A percentile compares a stretch with the other conserved stretches of the same genome.
Conservation (phyloP, 2,113 vertebrate species). For the Lichenostomus cassidix region DNA sequence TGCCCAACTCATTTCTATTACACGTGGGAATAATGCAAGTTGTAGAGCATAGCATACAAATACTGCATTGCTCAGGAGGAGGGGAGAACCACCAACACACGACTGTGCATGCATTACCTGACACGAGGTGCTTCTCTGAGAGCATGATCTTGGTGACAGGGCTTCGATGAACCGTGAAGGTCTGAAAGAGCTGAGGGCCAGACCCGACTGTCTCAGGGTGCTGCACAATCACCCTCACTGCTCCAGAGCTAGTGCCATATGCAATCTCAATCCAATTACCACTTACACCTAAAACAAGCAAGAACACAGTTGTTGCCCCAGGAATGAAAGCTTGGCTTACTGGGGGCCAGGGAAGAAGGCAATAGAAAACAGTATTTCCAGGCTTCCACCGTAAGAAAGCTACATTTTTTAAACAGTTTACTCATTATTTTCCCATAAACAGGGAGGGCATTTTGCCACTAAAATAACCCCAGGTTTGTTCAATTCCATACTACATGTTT, state of each 20-base stretch:
- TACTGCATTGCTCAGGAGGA: background rate
- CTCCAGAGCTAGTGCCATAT: constrained; percentile 94
- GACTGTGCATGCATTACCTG: constrained; percentile 75
- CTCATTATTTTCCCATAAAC: background rate
- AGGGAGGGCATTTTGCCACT: background rate
- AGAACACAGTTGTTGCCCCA: background rate
- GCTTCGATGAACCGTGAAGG: constrained; percentile 95
- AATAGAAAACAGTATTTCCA: background rate
- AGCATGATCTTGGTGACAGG: constrained; percentile 97
- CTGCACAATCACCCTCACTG: constrained; percentile 94
- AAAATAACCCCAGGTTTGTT: background rate
- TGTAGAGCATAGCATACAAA: background rate
- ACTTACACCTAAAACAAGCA: constrained; percentile 83
- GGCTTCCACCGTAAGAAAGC: background rate
- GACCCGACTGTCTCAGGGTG: constrained; percentile 96
- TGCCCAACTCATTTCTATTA: background rate
- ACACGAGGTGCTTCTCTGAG: constrained; percentile 95
- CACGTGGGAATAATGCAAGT: background rate
- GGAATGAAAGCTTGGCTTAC: background rate
- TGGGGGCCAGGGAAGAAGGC: background rate
- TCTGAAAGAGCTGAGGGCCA: constrained; percentile 96
- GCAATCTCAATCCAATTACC: constrained; percentile 99
- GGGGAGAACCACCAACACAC: background rate
- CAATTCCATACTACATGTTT: background rate
- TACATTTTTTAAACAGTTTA: background rate